These are phyloP conservation scores for Ophion obscuratus DNA, from an alignment of 2,888 invertebrate genomes.

Conservation along the genomic window DNA sequence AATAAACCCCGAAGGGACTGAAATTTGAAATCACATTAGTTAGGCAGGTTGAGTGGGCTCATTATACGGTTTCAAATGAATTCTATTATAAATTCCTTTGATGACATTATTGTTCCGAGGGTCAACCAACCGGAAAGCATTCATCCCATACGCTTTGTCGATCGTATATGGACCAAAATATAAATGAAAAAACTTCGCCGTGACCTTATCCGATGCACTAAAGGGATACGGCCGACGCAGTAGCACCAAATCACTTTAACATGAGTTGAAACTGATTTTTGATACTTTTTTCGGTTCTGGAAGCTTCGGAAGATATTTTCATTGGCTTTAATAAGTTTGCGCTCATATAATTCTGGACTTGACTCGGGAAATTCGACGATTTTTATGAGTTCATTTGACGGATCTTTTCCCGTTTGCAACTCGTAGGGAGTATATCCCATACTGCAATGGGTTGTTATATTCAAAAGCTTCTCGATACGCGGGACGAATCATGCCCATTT, in stretches of 20 bases:
- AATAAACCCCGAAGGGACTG: too few species aligned
- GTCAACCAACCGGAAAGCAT: constrained; percentile 11
- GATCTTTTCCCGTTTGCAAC: not conserved
- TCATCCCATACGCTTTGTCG: not conserved
- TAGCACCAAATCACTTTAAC: constrained; percentile 30
- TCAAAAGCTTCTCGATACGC: not conserved
- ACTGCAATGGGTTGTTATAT: not conserved
- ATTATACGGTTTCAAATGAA: not conserved
- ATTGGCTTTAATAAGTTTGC: too few species aligned
- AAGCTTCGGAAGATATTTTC: too few species aligned
- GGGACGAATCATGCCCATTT: too few species aligned
- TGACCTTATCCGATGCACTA: constrained; percentile 32
- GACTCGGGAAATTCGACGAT: not conserved
- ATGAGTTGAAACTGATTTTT: not conserved
- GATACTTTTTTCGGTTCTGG: too few species aligned
- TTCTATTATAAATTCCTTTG: constrained; percentile 19
- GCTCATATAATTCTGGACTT: too few species aligned
- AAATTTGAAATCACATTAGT: too few species aligned
- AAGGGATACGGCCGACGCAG: constrained; percentile 41
- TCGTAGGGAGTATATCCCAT: not conserved
- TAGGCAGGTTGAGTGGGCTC: not conserved
- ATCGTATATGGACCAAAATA: constrained; percentile 40
- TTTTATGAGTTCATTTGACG: not conserved
- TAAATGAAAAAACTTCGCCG: constrained; percentile 37
- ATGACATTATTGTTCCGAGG: not conserved